Base-by-base conservation (phyloP, 2,113 vertebrate genomes). In the Solea senegalensis region DNA sequence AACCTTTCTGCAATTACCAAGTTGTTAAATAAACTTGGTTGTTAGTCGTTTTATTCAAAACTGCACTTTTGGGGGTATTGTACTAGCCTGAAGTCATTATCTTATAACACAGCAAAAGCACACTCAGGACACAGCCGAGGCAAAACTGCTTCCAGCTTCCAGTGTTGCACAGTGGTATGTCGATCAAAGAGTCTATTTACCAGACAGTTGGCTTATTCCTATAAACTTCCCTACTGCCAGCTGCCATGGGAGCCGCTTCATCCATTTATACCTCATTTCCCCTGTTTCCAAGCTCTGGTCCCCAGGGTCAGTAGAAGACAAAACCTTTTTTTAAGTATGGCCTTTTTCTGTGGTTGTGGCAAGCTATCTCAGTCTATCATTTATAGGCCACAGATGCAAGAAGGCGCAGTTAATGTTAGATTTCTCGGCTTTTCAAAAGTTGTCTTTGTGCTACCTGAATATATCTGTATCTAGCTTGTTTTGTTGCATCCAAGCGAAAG, bases 251-350 rank as follows among this genome's bases (percentile, higher is more conserved):
- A 65, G 50, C 45, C 45, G 46, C 34, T 55, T 65, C 54, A 66
- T 61, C 69, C 59, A 53, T 84, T 63, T 77, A 70, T 63, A 67
- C 67, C 34, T 55, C 52, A 39, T 62, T 66, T 72, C 65, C 72
- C 49, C 26, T 54, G 65, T 56, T 80, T 72, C 45, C 12, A 56
- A 51, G 50, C 28, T 53, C 3, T 76, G 21, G 16, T 78, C 58
- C 44, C 41, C 27, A 12, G 39, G 52, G 58, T 68, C 55, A 59
- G 12, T 65, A 73, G 44, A 60, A 74, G 59, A 71, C 40, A 16
- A 69, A 72, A 58, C 64, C 40, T 85, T 69, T 79, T 59, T 75
- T 94, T 92, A 93, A 93, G 93, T 93, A 92, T 34, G 0, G 1
- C 34, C 10, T 21, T 57, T 80, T 66, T 78, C 8, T 59, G n/a